Conservation (phyloP, 2,113 vertebrate genomes). For the Leptobrachium leishanense region DNA sequence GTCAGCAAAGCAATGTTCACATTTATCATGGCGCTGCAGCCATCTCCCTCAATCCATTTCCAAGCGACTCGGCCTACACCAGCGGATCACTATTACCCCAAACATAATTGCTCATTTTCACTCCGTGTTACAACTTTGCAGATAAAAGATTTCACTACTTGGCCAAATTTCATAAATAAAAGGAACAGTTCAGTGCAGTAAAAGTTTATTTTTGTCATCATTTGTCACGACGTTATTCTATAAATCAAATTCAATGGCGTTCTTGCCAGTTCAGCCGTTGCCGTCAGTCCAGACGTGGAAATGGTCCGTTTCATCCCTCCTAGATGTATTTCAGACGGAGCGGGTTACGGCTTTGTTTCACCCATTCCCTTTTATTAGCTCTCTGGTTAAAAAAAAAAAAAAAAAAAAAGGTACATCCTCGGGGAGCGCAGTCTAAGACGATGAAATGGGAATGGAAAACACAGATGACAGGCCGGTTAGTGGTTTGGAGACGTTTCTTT, state of each 20-base stretch:
- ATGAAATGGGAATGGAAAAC: slow-evolving; percentile 70
- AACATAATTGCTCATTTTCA: slow-evolving; percentile 86
- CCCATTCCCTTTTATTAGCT: slow-evolving; percentile 77
- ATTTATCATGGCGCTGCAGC: slow-evolving; percentile 84
- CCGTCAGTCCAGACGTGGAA: slow-evolving; percentile 78
- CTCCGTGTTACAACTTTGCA: slow-evolving; percentile 86
- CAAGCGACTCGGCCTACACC: slow-evolving; percentile 76
- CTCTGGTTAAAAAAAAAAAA: slow-evolving; percentile 52
- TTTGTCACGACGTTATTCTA: slow-evolving; percentile 82
- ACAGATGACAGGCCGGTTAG: slow-evolving; percentile 58
- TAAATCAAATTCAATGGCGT: slow-evolving; percentile 79
- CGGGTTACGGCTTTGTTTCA: slow-evolving; percentile 78
- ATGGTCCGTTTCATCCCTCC: slow-evolving; percentile 82
- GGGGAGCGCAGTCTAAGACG: slow-evolving; percentile 63
- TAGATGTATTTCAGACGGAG: slow-evolving; percentile 81
- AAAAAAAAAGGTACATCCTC: slow-evolving; percentile 56
- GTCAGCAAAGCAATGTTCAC: slow-evolving; percentile 86
- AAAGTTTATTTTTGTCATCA: slow-evolving; percentile 91
- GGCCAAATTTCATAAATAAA: slow-evolving; percentile 87
- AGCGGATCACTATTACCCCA: slow-evolving; percentile 79
- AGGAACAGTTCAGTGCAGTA: slow-evolving; percentile 84
- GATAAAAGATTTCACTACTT: slow-evolving; percentile 83
- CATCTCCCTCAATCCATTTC: slow-evolving; percentile 85
- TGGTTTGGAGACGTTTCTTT: slow-evolving; percentile 22
- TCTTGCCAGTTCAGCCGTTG: slow-evolving; percentile 75